These are phyloP conservation scores for Chlorops oryzae DNA, from an alignment of 1,140 invertebrate species.

Conservation along the genomic window DNA sequence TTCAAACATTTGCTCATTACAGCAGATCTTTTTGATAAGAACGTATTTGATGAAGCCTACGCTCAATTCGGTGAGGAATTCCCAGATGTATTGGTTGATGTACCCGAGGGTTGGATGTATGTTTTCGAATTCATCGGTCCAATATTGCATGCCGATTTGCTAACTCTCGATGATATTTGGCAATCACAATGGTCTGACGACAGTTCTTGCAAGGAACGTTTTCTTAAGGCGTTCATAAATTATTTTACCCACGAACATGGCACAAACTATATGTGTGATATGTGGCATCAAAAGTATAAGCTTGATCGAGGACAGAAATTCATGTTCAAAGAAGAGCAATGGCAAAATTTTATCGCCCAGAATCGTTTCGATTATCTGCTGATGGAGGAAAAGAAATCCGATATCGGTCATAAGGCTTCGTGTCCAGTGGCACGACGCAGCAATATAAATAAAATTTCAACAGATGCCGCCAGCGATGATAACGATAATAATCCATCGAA, in stretches of 20 bases:
- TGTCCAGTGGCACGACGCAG: no score
- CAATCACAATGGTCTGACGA: slow-evolving; percentile 28
- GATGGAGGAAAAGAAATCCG: no score
- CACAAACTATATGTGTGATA: slow-evolving; percentile 29
- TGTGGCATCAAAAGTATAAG: slow-evolving; percentile 38
- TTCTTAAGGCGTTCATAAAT: slow-evolving; percentile 32
- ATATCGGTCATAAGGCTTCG: no score
- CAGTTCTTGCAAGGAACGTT: slow-evolving; percentile 21
- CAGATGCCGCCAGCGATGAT: not conserved
- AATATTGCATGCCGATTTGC: slow-evolving; percentile 24
- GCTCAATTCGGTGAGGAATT: slow-evolving; percentile 28
- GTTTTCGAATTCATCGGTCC: slow-evolving; percentile 41
- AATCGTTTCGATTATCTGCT: slow-evolving; percentile 13
- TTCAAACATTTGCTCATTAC: slow-evolving; percentile 25
- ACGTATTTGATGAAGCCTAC: slow-evolving; percentile 26
- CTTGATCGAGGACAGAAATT: slow-evolving; percentile 34
- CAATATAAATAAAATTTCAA: slow-evolving; percentile 9
- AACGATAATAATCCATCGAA: slow-evolving; percentile 14
- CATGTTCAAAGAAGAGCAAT: slow-evolving; percentile 21
- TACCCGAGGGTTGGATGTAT: slow-evolving; percentile 39
- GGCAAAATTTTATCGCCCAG: slow-evolving; percentile 3
- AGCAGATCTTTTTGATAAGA: slow-evolving; percentile 24
- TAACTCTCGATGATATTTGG: slow-evolving; percentile 37
- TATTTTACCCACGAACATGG: slow-evolving; percentile 40
- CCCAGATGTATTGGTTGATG: slow-evolving; percentile 33